These are phyloP conservation scores for Chaetophractus vellerosus DNA, from an alignment of 2,797 vertebrate species.

Conservation along the genomic window DNA sequence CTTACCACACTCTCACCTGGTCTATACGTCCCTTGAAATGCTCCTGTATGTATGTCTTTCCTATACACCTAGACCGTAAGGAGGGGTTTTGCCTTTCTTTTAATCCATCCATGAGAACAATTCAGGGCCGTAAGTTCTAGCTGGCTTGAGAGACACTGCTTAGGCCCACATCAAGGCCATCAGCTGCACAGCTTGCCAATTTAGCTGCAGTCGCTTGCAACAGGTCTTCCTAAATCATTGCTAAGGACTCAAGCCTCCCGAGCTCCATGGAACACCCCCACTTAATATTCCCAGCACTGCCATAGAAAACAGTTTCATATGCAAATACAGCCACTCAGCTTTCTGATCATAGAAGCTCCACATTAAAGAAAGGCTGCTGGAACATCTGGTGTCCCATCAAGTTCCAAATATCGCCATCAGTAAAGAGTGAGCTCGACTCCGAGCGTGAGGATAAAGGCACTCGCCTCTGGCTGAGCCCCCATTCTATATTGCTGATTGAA, in stretches of 20 bases:
- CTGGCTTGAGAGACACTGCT: conserved; percentile 55
- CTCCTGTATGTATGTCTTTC: neutral
- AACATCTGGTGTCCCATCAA: conserved; percentile 85
- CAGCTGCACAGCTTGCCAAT: conserved; percentile 77
- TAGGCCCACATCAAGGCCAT: conserved; percentile 67
- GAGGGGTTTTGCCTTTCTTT: conserved; percentile 53
- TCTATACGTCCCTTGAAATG: neutral
- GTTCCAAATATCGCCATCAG: conserved; percentile 80
- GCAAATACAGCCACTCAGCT: conserved; percentile 83
- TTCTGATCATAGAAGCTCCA: conserved; percentile 79
- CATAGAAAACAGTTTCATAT: conserved; percentile 83
- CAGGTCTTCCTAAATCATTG: conserved; percentile 84
- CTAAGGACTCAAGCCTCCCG: conserved; percentile 79
- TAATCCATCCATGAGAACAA: conserved; percentile 31
- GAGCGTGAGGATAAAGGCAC: conserved; percentile 53
- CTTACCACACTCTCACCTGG: neutral
- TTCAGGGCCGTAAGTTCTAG: conserved; percentile 3
- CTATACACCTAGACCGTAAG: conserved; percentile 30
- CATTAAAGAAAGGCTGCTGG: conserved; percentile 79
- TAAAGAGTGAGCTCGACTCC: conserved; percentile 67
- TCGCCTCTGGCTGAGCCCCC: conserved; percentile 40
- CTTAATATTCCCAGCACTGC: conserved; percentile 83
- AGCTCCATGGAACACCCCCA: conserved; percentile 65
- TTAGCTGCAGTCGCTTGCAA: conserved; percentile 74
- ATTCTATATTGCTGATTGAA: neutral